Conservation (phyloP, 2,113 vertebrate genomes). For the Pitta sordida region DNA sequence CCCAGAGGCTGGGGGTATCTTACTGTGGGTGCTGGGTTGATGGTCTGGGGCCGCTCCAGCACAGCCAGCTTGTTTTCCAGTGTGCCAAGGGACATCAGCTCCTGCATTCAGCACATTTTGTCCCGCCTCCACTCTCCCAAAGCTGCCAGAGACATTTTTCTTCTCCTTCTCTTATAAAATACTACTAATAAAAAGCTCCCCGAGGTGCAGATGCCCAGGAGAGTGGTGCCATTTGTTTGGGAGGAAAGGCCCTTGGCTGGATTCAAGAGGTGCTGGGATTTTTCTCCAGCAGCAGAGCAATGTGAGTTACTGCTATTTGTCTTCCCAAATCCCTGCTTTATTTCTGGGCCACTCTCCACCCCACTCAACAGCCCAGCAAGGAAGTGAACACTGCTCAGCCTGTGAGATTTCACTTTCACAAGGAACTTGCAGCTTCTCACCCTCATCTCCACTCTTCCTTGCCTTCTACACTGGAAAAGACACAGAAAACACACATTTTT, state of each 20-base stretch:
- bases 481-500: neutral
- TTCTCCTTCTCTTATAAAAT: neutral
- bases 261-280: neutral
- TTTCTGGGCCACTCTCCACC: neutral
- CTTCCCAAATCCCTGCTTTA: neutral
- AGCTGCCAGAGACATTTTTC: neutral
- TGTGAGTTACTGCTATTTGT: slow-evolving; percentile 16
- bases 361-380: neutral
- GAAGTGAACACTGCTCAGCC: rapidly evolving
- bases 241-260: neutral
- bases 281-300: neutral
- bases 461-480: neutral
- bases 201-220: neutral
- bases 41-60: neutral
- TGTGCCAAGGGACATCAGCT: neutral
- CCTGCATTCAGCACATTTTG: slow-evolving; percentile 14
- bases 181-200: neutral
- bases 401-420: neutral
- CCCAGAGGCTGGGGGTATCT: neutral
- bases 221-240: neutral
- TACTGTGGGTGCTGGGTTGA: neutral
- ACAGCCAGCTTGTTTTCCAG: neutral
- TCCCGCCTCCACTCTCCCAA: neutral
- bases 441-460: neutral
- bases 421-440: neutral